Conservation (phyloP, 2,888 invertebrate genomes). For the Palloptera scutellata region DNA sequence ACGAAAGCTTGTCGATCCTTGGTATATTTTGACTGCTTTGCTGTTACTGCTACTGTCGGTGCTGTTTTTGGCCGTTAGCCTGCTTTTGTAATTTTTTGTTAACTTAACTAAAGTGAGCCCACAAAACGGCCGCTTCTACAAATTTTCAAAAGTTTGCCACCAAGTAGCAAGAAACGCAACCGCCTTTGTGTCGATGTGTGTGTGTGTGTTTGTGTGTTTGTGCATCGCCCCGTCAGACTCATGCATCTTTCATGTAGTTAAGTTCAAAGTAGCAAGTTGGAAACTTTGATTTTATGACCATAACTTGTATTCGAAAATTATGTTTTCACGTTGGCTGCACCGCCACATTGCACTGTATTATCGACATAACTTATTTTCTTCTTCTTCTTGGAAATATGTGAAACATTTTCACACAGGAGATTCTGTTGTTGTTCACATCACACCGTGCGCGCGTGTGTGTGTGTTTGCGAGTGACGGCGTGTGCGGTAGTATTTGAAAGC, state of each 20-base stretch:
- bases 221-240: constrained; percentile 6
- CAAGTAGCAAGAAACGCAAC: constrained; percentile 16
- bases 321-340: constrained; percentile 25
- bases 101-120: too few relatives aligned
- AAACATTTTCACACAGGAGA: background rate
- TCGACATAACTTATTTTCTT: constrained; percentile 5
- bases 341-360: constrained; percentile 31
- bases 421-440: background rate
- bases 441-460: background rate
- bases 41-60: too few relatives aligned
- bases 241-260: constrained; percentile 38
- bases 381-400: too few relatives aligned
- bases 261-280: constrained; percentile 34
- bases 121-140: too few relatives aligned
- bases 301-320: constrained; percentile 35
- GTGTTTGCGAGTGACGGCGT: too few relatives aligned
- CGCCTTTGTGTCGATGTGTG: background rate
- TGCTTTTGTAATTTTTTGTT: too few relatives aligned
- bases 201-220: background rate
- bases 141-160: too few relatives aligned
- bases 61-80: too few relatives aligned
- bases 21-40: too few relatives aligned
- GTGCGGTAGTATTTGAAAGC: background rate
- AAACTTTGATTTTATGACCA: constrained; percentile 38
- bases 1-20: too few relatives aligned